Evolutionary conservation across 2,113 vertebrate species (phyloP).

Genomic region (Eonycteris spelaea): DNA sequence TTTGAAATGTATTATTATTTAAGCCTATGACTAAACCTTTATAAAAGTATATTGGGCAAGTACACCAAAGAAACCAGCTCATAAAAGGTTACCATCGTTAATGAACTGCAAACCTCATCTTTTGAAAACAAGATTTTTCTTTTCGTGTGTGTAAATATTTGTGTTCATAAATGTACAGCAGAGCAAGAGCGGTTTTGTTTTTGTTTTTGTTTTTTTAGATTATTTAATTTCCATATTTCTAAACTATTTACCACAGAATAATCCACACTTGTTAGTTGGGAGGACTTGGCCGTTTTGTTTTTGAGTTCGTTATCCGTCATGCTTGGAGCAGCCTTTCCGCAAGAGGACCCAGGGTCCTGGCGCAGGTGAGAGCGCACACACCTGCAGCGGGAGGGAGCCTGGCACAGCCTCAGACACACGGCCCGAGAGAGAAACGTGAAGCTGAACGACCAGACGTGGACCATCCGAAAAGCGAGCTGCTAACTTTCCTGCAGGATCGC

Average conservation of each 20-base stretch:
- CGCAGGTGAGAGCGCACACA: constrained; percentile 45
- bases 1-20: constrained; percentile 77
- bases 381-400: constrained; percentile 43
- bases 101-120: constrained; percentile 85
- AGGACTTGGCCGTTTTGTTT: constrained; percentile 74
- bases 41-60: constrained; percentile 79
- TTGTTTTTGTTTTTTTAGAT: constrained; percentile 80
- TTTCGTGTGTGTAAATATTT: constrained; percentile 90
- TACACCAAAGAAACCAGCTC: constrained; percentile 86
- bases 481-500: constrained; percentile 37
- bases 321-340: constrained; percentile 73
- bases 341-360: constrained; percentile 71
- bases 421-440: constrained; percentile 53
- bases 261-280: constrained; percentile 81
- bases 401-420: constrained; percentile 37
- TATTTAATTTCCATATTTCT: constrained; percentile 94
- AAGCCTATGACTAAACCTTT: constrained; percentile 76
- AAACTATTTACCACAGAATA: constrained; percentile 86
- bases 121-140: constrained; percentile 79
- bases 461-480: constrained; percentile 36
- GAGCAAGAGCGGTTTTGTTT: constrained; percentile 86
- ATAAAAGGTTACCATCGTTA: constrained; percentile 81
- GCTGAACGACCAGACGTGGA: constrained; percentile 60
- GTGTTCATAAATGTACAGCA: constrained; percentile 93
- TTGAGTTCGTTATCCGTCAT: constrained; percentile 71